These are phyloP conservation scores for Agonum fuliginosum DNA, from an alignment of 2,888 invertebrate species.

Conservation along the genomic window DNA sequence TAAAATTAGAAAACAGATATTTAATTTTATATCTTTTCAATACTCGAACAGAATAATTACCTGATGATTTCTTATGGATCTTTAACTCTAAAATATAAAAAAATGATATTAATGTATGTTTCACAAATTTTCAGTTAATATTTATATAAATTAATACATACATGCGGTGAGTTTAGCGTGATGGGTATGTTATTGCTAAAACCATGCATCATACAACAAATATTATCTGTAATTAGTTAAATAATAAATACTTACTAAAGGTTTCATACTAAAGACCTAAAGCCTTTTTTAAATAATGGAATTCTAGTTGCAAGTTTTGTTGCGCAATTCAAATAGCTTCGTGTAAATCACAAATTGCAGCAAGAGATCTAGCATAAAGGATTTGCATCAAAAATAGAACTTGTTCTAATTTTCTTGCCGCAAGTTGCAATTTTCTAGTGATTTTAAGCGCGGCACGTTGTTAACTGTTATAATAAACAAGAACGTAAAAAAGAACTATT, in stretches of 20 bases:
- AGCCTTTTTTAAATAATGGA: no score
- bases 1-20: slow-evolving; percentile 65
- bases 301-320: no score
- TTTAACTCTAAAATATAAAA: slow-evolving; percentile 80
- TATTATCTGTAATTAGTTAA: neutral
- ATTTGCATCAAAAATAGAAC: neutral
- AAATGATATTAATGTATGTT: slow-evolving; percentile 55
- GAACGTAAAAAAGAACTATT: no score
- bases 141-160: slow-evolving; percentile 57
- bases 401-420: no score
- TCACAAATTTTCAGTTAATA: slow-evolving; percentile 14
- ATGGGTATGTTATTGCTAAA: slow-evolving; percentile 15
- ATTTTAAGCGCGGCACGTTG: no score
- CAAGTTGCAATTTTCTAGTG: no score
- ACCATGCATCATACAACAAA: slow-evolving; percentile 11
- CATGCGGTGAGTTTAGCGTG: slow-evolving; percentile 37
- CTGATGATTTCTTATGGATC: slow-evolving; percentile 83
- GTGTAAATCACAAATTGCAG: no score
- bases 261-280: no score
- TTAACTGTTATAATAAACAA: no score
- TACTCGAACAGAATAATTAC: slow-evolving; percentile 70
- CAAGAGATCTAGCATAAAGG: no score
- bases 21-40: slow-evolving; percentile 10
- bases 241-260: neutral
- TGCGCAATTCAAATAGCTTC: no score